Evolutionary conservation across 1,140 invertebrate genomes (phyloP), one percentile per base, ranked within the genome.

Genomic region (Megalonaias nervosa): DNA sequence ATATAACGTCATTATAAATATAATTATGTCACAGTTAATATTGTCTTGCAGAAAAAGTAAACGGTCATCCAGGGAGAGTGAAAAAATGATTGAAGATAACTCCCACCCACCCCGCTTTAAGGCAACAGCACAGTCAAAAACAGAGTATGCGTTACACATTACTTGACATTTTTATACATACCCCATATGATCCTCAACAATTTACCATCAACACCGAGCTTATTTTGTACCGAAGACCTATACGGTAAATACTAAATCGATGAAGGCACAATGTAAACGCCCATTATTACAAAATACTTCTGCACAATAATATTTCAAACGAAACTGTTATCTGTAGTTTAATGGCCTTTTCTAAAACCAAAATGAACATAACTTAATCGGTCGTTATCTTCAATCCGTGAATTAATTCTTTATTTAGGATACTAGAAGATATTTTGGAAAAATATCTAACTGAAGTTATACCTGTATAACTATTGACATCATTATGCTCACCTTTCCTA

Each of bases 41-140:
- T 56, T 56, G 56, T 57, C 23, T 55, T 69, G 38, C 57, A 38
- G 57, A 55, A n/a, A 17, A 19, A 55, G 1, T 11, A 56, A 17
- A 19, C 3, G 67, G 67, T 69, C 67, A n/a, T 69, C 67, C 38
- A 69, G 38, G 48, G 56, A 69, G 17, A 69, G 57, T 19, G 38
- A 3, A 69, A 69, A 69, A 16, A 69, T 14, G 4, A 69, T 14
- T n/a, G 11, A 55, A 21, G 67, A 69, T 15, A 69, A 15, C 3
- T 56, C 67, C 48, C 17, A 31, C 26, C 48, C 1, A 31, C 26
- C 19, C 23, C 1, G 67, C 19, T 26, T 55, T 69, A 69, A 19
- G 48, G 15, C 67, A 55, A 69, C 67, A 69, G 67, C 31, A 26
- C 23, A 69, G 3, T n/a, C n/a, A n/a, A 58, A 69, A 55, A 48